phyloP scores from a whole-genome alignment of 1,140 invertebrate genomes.

The Hesperophylax magnus region DNA sequence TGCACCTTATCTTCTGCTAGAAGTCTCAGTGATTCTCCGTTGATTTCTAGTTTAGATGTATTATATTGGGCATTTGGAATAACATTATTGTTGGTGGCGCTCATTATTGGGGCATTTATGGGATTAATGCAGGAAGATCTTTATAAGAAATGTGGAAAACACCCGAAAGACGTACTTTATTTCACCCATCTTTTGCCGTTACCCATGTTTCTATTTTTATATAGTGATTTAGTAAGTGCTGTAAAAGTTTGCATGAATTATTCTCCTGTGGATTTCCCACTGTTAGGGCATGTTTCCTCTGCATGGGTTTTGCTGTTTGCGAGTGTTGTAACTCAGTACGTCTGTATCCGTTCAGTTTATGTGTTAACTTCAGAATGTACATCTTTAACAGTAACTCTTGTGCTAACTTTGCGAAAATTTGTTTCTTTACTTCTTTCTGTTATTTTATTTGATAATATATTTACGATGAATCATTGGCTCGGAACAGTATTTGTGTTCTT shows the following conservation, averaged over 20 bases:
- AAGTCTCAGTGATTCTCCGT: conserved; percentile 6
- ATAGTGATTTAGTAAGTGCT: conserved; percentile 44
- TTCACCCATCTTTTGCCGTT: conserved; percentile 52
- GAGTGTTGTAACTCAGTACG: conserved; percentile 52
- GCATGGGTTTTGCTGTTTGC: conserved; percentile 48
- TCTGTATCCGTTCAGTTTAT: conserved; percentile 53
- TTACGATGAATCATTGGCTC: conserved; percentile 48
- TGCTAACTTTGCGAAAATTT: conserved; percentile 53
- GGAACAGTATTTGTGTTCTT: conserved; percentile 50
- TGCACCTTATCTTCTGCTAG: conserved; percentile 51
- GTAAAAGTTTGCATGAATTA: conserved; percentile 26
- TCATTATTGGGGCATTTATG: conserved; percentile 49
- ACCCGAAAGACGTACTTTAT: conserved; percentile 51
- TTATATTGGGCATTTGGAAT: conserved; percentile 48
- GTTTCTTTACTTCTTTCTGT: conserved; percentile 53
- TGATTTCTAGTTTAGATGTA: conserved; percentile 13
- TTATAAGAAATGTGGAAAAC: conserved; percentile 48
- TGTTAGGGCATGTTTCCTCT: conserved; percentile 28
- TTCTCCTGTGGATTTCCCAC: conserved; percentile 29
- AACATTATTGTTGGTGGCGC: conserved; percentile 38
- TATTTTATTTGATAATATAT: conserved; percentile 52
- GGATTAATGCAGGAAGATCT: conserved; percentile 52
- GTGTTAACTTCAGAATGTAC: conserved; percentile 51
- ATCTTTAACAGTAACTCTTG: conserved; percentile 51
- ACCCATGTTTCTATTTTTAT: conserved; percentile 51